Percentiles rank a stretch among this genome's conserved stretches.
These are phyloP conservation scores for Abrostola tripartita DNA, from an alignment of 2,888 invertebrate species.

Conservation along the genomic window DNA sequence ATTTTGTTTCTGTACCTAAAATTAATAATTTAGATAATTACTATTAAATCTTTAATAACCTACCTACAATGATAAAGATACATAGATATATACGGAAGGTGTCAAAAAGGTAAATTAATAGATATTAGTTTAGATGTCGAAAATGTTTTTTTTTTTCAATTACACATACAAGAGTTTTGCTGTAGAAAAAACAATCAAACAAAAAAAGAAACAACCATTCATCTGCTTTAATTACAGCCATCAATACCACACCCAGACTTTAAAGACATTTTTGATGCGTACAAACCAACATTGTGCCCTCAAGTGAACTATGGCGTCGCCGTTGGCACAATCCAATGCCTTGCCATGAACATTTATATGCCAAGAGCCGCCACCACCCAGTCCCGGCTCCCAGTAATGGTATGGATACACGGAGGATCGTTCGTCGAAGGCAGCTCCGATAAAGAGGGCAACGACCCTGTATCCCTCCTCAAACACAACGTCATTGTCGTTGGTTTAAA, in stretches of 20 bases:
- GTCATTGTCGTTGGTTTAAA: conserved; percentile 37
- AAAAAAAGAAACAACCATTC: no score
- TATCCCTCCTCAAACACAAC: conserved; percentile 19
- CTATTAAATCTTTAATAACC: no score
- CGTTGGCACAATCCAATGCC: conserved; percentile 50
- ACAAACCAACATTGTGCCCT: conserved; percentile 49
- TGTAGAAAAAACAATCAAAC: no score
- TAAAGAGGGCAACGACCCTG: neutral
- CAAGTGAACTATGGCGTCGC: conserved; percentile 25
- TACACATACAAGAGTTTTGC: no score
- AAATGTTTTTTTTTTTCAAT: no score
- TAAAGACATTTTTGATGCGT: conserved; percentile 50
- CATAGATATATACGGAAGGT: no score
- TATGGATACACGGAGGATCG: conserved; percentile 38
- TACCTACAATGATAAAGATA: no score
- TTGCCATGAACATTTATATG: conserved; percentile 53
- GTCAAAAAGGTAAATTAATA: no score
- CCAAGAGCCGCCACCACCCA: conserved; percentile 40
- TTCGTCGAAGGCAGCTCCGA: conserved; percentile 16
- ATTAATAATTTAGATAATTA: no score
- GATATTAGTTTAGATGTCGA: no score
- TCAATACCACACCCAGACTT: conserved; percentile 48
- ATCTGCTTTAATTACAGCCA: conserved; percentile 33
- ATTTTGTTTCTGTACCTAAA: no score
- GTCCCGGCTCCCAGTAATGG: conserved; percentile 38